phyloP scores from a whole-genome alignment of 2,797 vertebrate genomes.

The Crax fasciolata region DNA sequence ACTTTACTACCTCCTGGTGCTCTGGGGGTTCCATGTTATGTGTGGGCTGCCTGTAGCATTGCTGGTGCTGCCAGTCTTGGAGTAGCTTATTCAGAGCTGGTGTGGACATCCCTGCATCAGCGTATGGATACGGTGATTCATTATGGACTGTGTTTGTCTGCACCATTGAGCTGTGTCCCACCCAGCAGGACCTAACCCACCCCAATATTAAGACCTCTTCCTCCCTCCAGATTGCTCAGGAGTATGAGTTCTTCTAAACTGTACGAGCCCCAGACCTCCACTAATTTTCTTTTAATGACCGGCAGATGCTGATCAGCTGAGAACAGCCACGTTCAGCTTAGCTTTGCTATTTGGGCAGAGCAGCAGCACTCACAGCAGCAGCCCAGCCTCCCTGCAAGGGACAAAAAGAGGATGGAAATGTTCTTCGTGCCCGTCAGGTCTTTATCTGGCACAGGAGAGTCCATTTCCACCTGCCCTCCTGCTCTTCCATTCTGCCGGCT shows the following conservation, averaged over 20 bases:
- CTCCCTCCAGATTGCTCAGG: neutral
- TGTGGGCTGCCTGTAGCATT: neutral
- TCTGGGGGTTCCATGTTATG: neutral
- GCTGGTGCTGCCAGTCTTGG: neutral
- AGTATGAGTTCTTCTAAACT: neutral
- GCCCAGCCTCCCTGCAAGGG: neutral
- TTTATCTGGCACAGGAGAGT: neutral
- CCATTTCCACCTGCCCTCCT: neutral
- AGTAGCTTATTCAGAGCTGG: neutral
- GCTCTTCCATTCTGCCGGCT: neutral
- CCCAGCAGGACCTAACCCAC: neutral
- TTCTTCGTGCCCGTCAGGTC: neutral
- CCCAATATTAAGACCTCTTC: neutral
- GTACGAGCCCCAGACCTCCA: neutral
- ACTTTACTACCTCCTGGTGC: neutral
- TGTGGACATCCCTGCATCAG: neutral
- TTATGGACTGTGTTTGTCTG: neutral
- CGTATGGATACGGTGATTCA: fast-evolving
- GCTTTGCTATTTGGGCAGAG: neutral
- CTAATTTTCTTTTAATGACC: neutral
- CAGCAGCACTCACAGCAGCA: neutral
- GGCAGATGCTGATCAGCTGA: neutral
- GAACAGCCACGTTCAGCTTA: neutral
- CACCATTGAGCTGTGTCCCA: neutral
- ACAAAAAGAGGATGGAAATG: neutral